Base-by-base conservation (phyloP, 2,888 invertebrate genomes). In the Tiphia femorata region DNA sequence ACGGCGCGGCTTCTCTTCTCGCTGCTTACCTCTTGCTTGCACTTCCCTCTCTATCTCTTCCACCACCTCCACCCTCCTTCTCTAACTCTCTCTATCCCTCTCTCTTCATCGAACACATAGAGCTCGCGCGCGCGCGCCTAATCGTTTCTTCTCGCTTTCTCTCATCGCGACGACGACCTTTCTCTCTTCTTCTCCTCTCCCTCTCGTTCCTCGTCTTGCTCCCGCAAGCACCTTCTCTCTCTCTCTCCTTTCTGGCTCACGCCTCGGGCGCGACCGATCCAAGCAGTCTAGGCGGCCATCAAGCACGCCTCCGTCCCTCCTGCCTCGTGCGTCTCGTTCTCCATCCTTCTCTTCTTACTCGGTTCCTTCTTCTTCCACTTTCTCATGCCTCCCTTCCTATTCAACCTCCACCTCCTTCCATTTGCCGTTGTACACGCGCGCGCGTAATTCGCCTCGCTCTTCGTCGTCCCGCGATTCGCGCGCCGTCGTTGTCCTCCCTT, bases 201-300 rank as follows among this genome's bases (percentile, higher is more conserved):
- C 8, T 8, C 25, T 25, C 25, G 25, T 25, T 8, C 6, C 25
- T 25, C 25, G 25, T 8, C 6, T 25, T 5, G 30, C 37, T 37
- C 27, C 50, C 35, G 30, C 54, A 44, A 49, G 42, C 58, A 53
- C 35, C 19, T 27, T 25, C 33, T 42, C 37, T 29, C 40, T 37
- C 54, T 29, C 66, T 64, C 71, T 64, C 42, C 44, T 61, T 62
- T 59, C 67, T 64, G 75, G 68, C 76, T 78, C 78, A 78, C 79
- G 79, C 81, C 79, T 79, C 79, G 72, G 77, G 79, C 78, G 78
- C 79, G 78, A 79, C 73, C 73, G 73, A 76, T 74, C 71, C 73
- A 64, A 62, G 66, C 70, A 68, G 73, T 77, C 74, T 73, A 75
- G 75, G 77, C 78, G 72, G 75, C 78, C 80, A 79, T 78, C 77